These are phyloP conservation scores for Lottia gigantea DNA, from an alignment of 2,888 invertebrate genomes.

Conservation along the genomic window DNA sequence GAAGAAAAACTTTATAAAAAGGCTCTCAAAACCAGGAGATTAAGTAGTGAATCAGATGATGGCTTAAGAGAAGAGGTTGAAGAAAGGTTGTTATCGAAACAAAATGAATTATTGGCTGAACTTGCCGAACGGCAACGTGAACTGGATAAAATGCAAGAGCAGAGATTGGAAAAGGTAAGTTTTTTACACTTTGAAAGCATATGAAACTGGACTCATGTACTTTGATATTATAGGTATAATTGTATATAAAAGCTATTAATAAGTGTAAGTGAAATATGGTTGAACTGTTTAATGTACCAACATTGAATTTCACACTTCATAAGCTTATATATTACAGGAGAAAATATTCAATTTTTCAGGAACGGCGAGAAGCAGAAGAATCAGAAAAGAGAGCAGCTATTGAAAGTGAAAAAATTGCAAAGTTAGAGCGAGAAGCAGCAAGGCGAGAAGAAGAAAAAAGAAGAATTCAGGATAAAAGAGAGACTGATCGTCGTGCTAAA, in stretches of 20 bases:
- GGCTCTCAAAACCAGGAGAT: constrained; percentile 17
- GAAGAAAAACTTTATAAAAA: constrained; percentile 39
- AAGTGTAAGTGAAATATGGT: no score
- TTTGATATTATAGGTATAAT: no score
- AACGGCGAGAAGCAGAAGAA: not conserved
- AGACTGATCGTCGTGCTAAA: not conserved
- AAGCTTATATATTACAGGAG: no score
- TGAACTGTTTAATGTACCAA: no score
- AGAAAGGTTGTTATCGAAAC: not conserved
- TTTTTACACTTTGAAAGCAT: no score
- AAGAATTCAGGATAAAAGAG: not conserved
- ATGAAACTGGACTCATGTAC: no score
- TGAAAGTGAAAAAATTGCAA: not conserved
- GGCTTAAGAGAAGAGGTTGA: not conserved
- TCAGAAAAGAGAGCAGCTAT: not conserved
- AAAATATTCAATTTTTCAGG: not conserved
- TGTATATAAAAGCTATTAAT: no score
- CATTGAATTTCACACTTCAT: no score
- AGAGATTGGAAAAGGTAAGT: no score
- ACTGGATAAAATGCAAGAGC: not conserved
- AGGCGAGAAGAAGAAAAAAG: not conserved
- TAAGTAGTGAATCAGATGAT: not conserved
- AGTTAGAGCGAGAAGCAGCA: not conserved
- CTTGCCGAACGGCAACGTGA: not conserved
- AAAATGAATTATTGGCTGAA: not conserved